These are phyloP conservation scores for Brachyhypopomus occidentalis DNA, from an alignment of 2,113 vertebrate genomes.

Conservation along the genomic window DNA sequence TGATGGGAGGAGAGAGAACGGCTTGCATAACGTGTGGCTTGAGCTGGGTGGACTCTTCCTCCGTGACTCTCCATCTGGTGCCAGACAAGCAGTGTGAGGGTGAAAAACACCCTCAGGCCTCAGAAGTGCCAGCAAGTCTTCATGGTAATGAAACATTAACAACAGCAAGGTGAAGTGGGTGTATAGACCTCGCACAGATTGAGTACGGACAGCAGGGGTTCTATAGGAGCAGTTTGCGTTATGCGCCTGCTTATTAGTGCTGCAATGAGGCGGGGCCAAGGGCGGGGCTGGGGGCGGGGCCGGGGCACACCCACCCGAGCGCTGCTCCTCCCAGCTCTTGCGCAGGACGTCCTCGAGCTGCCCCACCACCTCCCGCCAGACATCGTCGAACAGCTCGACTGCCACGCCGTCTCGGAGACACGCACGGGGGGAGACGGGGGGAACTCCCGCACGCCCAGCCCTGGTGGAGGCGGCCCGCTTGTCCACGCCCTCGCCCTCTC, in stretches of 20 bases:
- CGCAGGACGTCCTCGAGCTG: slow-evolving; percentile 73
- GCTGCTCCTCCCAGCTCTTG: slow-evolving; percentile 72
- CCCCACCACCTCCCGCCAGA: slow-evolving; percentile 74
- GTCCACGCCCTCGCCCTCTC: slow-evolving; percentile 71
- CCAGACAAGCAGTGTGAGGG: slow-evolving; percentile 17
- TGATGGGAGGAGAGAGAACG: slow-evolving; percentile 45
- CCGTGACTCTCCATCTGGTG: slow-evolving; percentile 33
- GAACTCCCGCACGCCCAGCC: slow-evolving; percentile 70
- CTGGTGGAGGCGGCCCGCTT: slow-evolving; percentile 54
- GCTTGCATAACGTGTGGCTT: slow-evolving; percentile 57
- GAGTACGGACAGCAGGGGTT: background rate
- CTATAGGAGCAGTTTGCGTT: too few relatives aligned
- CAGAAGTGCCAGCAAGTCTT: background rate
- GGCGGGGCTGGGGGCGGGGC: too few relatives aligned
- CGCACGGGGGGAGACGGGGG: slow-evolving; percentile 79
- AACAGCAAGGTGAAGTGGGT: background rate
- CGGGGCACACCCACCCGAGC: slow-evolving; percentile 67
- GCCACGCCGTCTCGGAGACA: slow-evolving; percentile 78
- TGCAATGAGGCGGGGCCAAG: too few relatives aligned
- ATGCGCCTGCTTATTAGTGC: background rate
- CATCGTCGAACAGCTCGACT: slow-evolving; percentile 79
- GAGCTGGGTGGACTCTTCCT: slow-evolving; percentile 34
- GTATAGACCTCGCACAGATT: too few relatives aligned
- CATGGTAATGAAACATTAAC: background rate
- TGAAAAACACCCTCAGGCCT: background rate